Percentiles rank a stretch among this genome's conserved stretches.
phyloP scores from a whole-genome alignment of 1,140 invertebrate species.

The Micrasema minimum region DNA sequence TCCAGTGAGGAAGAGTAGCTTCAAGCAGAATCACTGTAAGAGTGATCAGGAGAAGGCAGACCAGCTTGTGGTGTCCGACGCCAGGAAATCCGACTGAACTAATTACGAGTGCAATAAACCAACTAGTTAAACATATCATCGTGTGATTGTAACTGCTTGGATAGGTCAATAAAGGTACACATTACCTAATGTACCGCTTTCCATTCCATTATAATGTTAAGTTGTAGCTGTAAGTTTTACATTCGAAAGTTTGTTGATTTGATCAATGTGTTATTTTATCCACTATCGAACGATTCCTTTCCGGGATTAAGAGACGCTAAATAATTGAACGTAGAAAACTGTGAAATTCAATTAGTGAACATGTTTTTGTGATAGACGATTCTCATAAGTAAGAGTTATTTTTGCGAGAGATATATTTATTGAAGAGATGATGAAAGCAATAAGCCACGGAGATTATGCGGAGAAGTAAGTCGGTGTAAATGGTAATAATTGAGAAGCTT shows the following conservation, averaged over 20 bases:
- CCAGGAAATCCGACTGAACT: conserved; percentile 39
- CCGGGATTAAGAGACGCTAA: conserved; percentile 10
- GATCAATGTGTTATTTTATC: conserved; percentile 23
- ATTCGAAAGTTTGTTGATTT: conserved; percentile 26
- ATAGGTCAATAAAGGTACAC: conserved; percentile 48
- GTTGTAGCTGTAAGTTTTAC: conserved; percentile 36
- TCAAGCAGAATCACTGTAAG: conserved; percentile 61
- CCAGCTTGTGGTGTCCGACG: conserved; percentile 35
- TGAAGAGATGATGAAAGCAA: conserved; percentile 42
- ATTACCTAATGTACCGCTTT: conserved; percentile 1
- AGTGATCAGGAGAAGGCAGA: conserved; percentile 42
- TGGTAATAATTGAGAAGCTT: conserved; percentile 18
- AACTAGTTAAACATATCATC: conserved; percentile 66
- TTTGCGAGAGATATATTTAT: conserved; percentile 43
- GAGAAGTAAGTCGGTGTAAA: conserved; percentile 6
- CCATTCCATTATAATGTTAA: conserved; percentile 45
- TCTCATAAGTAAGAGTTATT: conserved; percentile 34
- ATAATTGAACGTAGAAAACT: conserved; percentile 25
- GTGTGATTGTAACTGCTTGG: conserved; percentile 68
- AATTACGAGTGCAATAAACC: conserved; percentile 63
- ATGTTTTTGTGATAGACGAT: conserved; percentile 44
- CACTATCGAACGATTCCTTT: conserved; percentile 16
- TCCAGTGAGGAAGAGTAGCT: conserved; percentile 64
- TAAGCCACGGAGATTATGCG: conserved; percentile 34
- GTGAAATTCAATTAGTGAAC: conserved; percentile 40